Evolutionary conservation across 2,797 vertebrate genomes (phyloP).

Genomic region (Enteromius viviparus): DNA sequence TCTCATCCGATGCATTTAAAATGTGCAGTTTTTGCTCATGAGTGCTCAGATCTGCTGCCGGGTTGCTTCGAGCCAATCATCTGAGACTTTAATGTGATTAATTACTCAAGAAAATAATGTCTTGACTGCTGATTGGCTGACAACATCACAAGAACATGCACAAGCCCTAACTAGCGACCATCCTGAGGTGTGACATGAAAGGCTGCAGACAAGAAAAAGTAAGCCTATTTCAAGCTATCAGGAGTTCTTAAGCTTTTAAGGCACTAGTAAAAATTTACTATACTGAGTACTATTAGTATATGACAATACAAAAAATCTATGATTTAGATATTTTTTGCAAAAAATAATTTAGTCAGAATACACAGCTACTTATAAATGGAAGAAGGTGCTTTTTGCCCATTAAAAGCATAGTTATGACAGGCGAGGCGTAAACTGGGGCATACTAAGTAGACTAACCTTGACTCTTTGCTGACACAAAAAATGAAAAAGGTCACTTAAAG

Average conservation of each 20-base stretch:
- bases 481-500: background rate
- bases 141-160: background rate
- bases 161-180: background rate
- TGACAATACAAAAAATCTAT: background rate
- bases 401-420: background rate
- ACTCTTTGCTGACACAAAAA: background rate
- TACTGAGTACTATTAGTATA: background rate
- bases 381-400: background rate
- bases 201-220: background rate
- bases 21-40: background rate
- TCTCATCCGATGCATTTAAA: background rate
- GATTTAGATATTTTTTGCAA: background rate
- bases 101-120: background rate
- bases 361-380: background rate
- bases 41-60: background rate
- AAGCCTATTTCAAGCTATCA: background rate
- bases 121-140: background rate
- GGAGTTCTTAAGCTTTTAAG: background rate
- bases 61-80: background rate
- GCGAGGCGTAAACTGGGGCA: background rate
- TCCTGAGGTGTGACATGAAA: constrained; percentile 2
- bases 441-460: background rate
- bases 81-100: background rate
- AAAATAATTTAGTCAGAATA: constrained; percentile 14
- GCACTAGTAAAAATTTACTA: background rate